phyloP scores from a whole-genome alignment of 2,113 vertebrate genomes.

The Campylorhamphus procurvoides region DNA sequence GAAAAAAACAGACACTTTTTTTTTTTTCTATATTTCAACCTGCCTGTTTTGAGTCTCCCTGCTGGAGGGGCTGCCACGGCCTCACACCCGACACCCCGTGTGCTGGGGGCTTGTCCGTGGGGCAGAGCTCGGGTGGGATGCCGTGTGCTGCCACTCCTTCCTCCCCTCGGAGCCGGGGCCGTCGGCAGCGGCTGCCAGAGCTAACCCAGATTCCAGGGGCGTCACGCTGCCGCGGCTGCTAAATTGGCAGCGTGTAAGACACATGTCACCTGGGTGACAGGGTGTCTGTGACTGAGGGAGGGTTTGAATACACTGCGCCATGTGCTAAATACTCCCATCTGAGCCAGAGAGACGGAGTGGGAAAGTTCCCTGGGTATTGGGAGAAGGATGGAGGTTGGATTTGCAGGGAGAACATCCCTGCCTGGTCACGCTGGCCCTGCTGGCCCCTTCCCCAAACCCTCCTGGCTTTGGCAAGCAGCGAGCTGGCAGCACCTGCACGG shows the following conservation, averaged over 20 bases:
- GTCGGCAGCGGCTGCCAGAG: background rate
- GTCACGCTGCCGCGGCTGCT: constrained; percentile 30
- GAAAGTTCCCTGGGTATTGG: background rate
- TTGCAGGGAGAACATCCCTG: background rate
- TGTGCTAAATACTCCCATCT: constrained; percentile 38
- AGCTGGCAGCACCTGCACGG: background rate
- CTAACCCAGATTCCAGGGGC: constrained; percentile 45
- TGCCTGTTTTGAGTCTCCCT: background rate
- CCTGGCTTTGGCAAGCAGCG: background rate
- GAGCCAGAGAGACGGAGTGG: background rate
- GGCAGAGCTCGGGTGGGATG: background rate
- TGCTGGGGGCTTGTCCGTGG: background rate
- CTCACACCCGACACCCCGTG: fast-evolving
- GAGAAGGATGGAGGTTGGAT: background rate
- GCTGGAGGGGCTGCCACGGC: background rate
- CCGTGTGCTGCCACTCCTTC: background rate
- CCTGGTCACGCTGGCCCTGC: background rate
- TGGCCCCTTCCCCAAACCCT: background rate
- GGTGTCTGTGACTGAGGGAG: constrained; percentile 1
- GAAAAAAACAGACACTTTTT: background rate
- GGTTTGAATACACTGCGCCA: background rate
- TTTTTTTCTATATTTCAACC: background rate
- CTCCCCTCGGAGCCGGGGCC: background rate
- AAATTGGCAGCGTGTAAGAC: constrained; percentile 17
- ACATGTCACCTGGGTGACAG: constrained; percentile 62